Percentiles rank a stretch among this genome's conserved stretches.
phyloP scores from a whole-genome alignment of 2,888 invertebrate species.

The Megastigmus dorsalis region DNA sequence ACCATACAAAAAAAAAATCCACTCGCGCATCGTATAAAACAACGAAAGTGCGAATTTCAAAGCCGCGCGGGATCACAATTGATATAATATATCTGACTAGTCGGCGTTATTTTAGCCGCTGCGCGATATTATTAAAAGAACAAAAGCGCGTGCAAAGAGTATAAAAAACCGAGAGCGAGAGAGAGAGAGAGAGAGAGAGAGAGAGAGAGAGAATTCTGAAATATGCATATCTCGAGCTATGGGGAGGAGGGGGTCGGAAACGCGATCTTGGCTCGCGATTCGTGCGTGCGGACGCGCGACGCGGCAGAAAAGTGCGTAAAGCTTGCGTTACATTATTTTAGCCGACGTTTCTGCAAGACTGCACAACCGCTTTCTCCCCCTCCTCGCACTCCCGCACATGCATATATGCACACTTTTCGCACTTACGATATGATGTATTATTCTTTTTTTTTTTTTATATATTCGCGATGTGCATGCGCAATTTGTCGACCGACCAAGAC shows the following conservation, averaged over 20 bases:
- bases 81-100: conserved; percentile 15
- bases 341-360: conserved; percentile 52
- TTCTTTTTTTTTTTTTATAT: conserved; percentile 5
- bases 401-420: conserved; percentile 21
- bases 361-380: conserved; percentile 26
- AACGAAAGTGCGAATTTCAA: conserved; percentile 2
- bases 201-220: no score
- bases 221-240: conserved; percentile 44
- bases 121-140: no score
- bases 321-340: conserved; percentile 51
- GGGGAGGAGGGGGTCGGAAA: conserved; percentile 43
- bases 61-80: no score
- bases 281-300: conserved; percentile 39
- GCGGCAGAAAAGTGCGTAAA: conserved; percentile 52
- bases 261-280: conserved; percentile 47
- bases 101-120: conserved; percentile 47
- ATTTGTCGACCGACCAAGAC: conserved; percentile 12
- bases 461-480: not conserved
- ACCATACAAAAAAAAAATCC: no score
- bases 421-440: conserved; percentile 36
- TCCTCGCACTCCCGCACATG: conserved; percentile 6
- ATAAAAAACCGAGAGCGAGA: no score
- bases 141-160: conserved; percentile 7
- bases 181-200: conserved; percentile 13
- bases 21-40: no score